Percentiles rank a stretch among this genome's conserved stretches.
These are phyloP conservation scores for Myotis planiceps DNA, from an alignment of 2,797 vertebrate genomes.

Conservation along the genomic window DNA sequence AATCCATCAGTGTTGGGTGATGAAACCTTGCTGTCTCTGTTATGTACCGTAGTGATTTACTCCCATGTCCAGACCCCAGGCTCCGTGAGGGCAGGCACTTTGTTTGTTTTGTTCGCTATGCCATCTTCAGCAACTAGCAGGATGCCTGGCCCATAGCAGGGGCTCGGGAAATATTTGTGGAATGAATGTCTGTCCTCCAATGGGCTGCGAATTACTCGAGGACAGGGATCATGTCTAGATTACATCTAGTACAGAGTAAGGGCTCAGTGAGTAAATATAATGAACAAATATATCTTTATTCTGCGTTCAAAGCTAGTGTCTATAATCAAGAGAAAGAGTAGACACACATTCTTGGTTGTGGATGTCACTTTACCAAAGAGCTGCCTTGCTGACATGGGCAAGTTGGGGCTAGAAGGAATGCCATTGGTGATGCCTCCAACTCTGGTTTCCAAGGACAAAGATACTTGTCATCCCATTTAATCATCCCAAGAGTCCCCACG, in stretches of 20 bases:
- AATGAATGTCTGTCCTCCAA: background rate
- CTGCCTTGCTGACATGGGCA: background rate
- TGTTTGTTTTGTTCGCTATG: background rate
- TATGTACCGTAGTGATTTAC: background rate
- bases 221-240: background rate
- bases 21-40: background rate
- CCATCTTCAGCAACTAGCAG: background rate
- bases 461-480: background rate
- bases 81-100: background rate
- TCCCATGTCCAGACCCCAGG: background rate
- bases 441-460: background rate
- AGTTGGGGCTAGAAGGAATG: background rate
- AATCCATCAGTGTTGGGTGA: background rate
- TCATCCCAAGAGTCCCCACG: background rate
- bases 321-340: background rate
- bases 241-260: background rate
- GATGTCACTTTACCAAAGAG: background rate
- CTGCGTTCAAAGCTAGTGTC: background rate
- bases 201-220: background rate
- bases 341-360: background rate
- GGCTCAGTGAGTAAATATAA: background rate
- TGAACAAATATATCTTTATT: background rate
- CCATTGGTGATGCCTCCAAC: background rate
- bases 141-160: background rate
- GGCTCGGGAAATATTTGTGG: background rate